These are phyloP conservation scores for Caenorhabditis tropicalis DNA, from an alignment of 1,140 invertebrate genomes.

Conservation along the genomic window DNA sequence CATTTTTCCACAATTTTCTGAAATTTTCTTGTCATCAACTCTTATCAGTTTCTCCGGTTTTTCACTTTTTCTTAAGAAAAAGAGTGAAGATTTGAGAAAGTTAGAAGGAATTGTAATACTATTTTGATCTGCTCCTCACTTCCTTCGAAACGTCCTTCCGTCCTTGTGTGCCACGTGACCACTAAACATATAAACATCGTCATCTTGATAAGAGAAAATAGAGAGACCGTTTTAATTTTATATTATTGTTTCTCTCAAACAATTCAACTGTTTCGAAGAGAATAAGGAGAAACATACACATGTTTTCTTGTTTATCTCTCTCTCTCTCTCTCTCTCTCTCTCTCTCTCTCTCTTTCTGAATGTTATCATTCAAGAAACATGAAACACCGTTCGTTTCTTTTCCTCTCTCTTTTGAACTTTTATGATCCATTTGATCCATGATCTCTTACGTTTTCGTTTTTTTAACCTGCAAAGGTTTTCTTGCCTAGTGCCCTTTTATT, in stretches of 20 bases:
- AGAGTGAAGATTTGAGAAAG: no score
- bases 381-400: background rate
- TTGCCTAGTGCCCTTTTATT: no score
- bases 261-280: background rate
- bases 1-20: background rate
- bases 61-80: no score
- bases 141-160: no score
- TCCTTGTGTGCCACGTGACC: background rate
- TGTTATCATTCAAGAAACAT: background rate
- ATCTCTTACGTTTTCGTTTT: no score
- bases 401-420: no score
- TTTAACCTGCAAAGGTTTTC: no score
- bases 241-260: slow-evolving; percentile 18
- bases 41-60: no score
- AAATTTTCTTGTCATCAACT: background rate
- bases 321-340: background rate
- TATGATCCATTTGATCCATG: no score
- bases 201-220: slow-evolving; percentile 21
- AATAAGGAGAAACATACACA: background rate
- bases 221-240: background rate
- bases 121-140: background rate
- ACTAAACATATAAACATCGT: background rate
- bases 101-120: no score
- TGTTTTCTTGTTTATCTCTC: background rate
- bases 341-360: background rate